Evolutionary conservation across 2,797 vertebrate genomes (phyloP).

Genomic region (Emys orbicularis): DNA sequence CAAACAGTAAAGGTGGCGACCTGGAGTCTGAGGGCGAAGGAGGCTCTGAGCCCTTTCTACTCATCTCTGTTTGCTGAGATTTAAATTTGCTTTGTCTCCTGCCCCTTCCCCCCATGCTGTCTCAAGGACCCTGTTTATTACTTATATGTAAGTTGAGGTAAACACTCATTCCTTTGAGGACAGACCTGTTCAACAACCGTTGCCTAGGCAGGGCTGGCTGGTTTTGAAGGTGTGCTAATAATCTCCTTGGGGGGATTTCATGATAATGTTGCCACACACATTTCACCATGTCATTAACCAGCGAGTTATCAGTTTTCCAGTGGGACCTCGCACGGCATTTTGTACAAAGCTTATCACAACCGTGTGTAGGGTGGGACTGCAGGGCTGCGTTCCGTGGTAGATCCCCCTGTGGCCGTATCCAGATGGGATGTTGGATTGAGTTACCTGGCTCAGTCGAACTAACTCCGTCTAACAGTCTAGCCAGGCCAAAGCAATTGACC

Average conservation of each 20-base stretch:
- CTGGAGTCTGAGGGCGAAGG: not conserved
- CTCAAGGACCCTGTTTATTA: not conserved
- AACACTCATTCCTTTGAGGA: not conserved
- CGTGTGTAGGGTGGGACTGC: too few species aligned
- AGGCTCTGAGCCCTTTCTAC: not conserved
- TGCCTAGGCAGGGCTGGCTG: not conserved
- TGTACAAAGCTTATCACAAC: not conserved
- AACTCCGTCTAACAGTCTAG: not conserved
- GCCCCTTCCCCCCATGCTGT: rapidly evolving
- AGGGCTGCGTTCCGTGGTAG: too few species aligned
- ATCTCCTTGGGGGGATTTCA: not conserved
- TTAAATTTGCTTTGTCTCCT: not conserved
- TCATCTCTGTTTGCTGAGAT: not conserved
- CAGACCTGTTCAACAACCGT: not conserved
- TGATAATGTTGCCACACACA: not conserved
- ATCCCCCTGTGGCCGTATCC: not conserved
- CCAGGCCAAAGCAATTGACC: not conserved
- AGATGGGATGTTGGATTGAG: not conserved
- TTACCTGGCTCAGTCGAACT: not conserved
- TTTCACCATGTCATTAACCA: not conserved
- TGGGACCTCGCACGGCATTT: not conserved
- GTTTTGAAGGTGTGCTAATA: not conserved
- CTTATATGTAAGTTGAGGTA: not conserved
- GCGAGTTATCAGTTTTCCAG: not conserved
- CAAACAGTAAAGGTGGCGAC: not conserved